Evolutionary conservation across 2,113 vertebrate species (phyloP).

Genomic region (Ciconia boyciana): DNA sequence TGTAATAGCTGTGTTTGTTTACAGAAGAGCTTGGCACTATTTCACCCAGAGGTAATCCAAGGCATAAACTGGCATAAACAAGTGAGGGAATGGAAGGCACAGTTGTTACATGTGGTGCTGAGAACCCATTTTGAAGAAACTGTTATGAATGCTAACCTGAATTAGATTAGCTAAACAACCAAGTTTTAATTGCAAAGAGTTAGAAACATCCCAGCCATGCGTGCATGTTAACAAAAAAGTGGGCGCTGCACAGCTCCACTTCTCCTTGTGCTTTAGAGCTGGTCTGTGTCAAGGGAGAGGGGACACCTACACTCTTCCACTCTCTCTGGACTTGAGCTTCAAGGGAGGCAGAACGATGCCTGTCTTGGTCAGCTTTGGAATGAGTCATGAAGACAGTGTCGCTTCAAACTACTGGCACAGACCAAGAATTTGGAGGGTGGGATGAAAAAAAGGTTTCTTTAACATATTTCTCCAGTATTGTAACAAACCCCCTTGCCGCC

Average conservation of each 20-base stretch:
- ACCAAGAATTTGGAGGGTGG: neutral
- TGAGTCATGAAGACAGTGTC: neutral
- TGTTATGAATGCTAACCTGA: neutral
- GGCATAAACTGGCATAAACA: conserved; percentile 12
- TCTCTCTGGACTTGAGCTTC: neutral
- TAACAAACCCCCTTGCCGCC: neutral
- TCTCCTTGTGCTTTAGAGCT: neutral
- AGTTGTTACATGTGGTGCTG: neutral
- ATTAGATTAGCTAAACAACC: neutral
- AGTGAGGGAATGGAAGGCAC: neutral
- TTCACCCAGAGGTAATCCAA: conserved; percentile 7
- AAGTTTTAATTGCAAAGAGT: neutral
- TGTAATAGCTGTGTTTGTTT: conserved; percentile 30
- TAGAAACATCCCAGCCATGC: neutral
- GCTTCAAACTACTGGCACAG: neutral
- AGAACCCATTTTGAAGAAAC: neutral
- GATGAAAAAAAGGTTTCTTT: neutral
- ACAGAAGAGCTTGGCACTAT: neutral
- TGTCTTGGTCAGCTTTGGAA: neutral
- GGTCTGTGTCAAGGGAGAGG: neutral
- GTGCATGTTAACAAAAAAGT: neutral
- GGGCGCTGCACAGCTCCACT: neutral
- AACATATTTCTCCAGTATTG: neutral
- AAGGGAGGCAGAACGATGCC: neutral
- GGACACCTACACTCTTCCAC: neutral